Percentiles rank a stretch among this genome's conserved stretches.
phyloP scores from a whole-genome alignment of 2,797 vertebrate genomes.

The Spondyliosoma cantharus region DNA sequence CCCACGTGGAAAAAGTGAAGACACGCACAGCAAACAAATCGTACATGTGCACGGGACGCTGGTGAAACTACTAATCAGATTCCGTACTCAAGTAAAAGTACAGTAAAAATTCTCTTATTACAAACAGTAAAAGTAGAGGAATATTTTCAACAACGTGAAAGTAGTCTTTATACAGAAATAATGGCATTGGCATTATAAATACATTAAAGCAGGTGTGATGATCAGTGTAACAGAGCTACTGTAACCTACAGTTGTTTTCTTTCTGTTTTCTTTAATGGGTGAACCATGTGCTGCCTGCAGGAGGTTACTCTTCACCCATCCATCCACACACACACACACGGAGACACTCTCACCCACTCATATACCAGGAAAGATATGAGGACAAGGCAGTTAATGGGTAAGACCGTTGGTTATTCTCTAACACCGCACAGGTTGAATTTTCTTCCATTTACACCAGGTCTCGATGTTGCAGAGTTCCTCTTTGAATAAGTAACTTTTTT shows the following conservation, averaged over 20 bases:
- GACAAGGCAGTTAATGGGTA: conserved; percentile 49
- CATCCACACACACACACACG: conserved; percentile 15
- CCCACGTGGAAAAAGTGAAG: not conserved
- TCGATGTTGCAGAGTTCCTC: conserved; percentile 14
- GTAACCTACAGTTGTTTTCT: too few species aligned
- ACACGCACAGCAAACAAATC: not conserved
- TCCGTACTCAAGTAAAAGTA: not conserved
- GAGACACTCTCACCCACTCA: conserved; percentile 7
- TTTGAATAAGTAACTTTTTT: conserved; percentile 52
- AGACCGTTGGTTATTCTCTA: conserved; percentile 55
- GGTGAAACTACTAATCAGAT: not conserved
- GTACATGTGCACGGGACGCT: not conserved
- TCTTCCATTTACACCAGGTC: conserved; percentile 19
- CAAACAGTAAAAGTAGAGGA: too few species aligned
- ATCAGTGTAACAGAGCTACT: not conserved
- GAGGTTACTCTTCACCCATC: conserved; percentile 69
- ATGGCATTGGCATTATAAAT: not conserved
- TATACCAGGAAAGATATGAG: not conserved
- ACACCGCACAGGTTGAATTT: conserved; percentile 20
- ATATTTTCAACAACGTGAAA: not conserved
- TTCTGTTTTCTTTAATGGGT: conserved; percentile 64
- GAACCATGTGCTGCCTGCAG: conserved; percentile 44
- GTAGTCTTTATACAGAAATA: not conserved
- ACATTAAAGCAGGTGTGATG: not conserved
- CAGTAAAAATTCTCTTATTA: not conserved